These are phyloP conservation scores for Phrynosoma blainvillii DNA, from an alignment of 2,113 vertebrate genomes.

Conservation along the genomic window DNA sequence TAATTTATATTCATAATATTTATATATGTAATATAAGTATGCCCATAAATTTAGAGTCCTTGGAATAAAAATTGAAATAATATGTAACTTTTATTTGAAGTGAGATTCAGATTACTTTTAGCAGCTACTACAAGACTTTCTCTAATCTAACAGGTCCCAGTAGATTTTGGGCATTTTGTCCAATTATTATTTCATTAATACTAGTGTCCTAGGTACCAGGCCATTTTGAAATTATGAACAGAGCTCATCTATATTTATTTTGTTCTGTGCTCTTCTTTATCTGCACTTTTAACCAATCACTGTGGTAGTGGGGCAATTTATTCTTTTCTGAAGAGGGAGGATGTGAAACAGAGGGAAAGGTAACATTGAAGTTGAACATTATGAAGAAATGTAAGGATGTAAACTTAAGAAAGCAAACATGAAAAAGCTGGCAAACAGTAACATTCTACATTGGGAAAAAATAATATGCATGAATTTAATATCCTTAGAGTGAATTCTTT, in stretches of 20 bases:
- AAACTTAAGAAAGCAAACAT: too few species aligned
- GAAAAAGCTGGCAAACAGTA: too few species aligned
- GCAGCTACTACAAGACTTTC: neutral
- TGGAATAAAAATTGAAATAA: neutral
- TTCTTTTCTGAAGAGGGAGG: neutral
- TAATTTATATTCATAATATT: too few species aligned
- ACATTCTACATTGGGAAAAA: too few species aligned
- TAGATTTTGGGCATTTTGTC: neutral
- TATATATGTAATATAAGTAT: neutral
- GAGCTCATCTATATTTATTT: neutral
- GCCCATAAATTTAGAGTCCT: neutral
- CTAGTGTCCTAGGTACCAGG: neutral
- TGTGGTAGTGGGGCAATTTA: neutral
- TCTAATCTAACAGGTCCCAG: neutral
- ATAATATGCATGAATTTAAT: too few species aligned
- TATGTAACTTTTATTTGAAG: neutral
- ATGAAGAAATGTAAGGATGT: neutral
- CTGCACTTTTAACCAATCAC: neutral
- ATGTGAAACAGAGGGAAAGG: neutral
- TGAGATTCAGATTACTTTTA: neutral
- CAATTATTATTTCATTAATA: slow-evolving; percentile 2
- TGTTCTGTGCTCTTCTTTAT: neutral
- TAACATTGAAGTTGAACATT: neutral
- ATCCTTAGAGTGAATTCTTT: too few species aligned
- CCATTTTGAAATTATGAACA: neutral